A percentile compares a stretch with the other conserved stretches of the same genome.
Evolutionary conservation across 2,888 invertebrate species (phyloP).

Genomic region (Lymantria dispar): DNA sequence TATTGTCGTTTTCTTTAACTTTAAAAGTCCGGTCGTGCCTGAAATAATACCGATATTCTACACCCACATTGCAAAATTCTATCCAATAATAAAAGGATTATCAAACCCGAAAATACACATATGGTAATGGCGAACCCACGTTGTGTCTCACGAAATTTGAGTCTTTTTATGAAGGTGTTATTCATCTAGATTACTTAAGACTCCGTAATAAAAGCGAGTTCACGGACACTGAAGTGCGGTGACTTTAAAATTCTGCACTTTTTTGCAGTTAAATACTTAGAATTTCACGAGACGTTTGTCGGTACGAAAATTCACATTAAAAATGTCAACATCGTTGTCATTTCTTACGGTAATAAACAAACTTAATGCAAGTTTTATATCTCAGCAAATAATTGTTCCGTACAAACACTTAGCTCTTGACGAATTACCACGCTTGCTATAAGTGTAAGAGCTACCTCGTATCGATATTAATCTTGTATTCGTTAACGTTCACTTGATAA

Average conservation of each 20-base stretch:
- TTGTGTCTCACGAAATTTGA: constrained; percentile 57
- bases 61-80: constrained; percentile 67
- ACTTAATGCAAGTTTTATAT: constrained; percentile 60
- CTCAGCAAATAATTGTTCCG: constrained; percentile 56
- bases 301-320: constrained; percentile 67
- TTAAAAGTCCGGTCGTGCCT: constrained; percentile 32
- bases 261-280: constrained; percentile 68
- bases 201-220: constrained; percentile 63
- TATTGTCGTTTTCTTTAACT: constrained; percentile 50
- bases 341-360: constrained; percentile 63
- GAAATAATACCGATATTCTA: constrained; percentile 56
- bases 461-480: constrained; percentile 30
- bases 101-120: constrained; percentile 49
- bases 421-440: constrained; percentile 32
- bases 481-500: constrained; percentile 32
- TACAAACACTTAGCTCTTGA: constrained; percentile 36
- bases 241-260: constrained; percentile 70
- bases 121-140: constrained; percentile 65
- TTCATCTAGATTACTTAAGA: constrained; percentile 72
- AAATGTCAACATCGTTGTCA: constrained; percentile 58
- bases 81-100: constrained; percentile 60
- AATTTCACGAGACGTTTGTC: constrained; percentile 53
- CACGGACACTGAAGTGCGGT: constrained; percentile 57
- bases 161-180: constrained; percentile 65
- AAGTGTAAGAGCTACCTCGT: constrained; percentile 20